A percentile compares a stretch with the other conserved stretches of the same genome.
Conservation (phyloP, 1,140 invertebrate species). For the Trinorchestia longiramus region DNA sequence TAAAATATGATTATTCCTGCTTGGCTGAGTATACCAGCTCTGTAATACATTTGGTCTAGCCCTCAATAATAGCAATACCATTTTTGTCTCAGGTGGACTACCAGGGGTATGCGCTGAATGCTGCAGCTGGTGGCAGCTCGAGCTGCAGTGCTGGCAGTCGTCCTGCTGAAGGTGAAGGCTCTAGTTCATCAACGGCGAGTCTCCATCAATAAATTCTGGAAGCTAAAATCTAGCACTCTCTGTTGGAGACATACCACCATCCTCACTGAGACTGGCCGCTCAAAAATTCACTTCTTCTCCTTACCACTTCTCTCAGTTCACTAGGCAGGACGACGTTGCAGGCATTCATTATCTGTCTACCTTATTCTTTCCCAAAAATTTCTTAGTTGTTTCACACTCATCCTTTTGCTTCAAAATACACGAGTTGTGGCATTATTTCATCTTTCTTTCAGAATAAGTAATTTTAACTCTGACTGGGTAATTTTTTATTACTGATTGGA, state of each 20-base stretch:
- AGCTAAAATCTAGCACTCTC: background rate
- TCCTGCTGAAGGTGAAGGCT: constrained; percentile 46
- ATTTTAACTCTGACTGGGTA: background rate
- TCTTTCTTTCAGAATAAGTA: background rate
- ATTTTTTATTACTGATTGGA: background rate
- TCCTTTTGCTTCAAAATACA: background rate
- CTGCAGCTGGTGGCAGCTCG: background rate
- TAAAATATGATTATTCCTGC: too few relatives aligned
- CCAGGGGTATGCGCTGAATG: constrained; percentile 12
- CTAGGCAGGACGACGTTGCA: background rate
- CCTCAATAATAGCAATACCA: background rate
- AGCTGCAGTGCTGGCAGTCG: background rate
- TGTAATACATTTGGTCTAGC: background rate
- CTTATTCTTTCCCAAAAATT: background rate
- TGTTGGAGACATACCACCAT: background rate
- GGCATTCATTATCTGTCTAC: background rate
- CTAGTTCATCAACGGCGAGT: background rate
- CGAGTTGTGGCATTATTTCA: background rate
- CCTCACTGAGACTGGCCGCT: background rate
- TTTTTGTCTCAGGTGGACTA: background rate
- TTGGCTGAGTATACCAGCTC: background rate
- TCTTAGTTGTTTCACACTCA: background rate
- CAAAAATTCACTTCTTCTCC: background rate
- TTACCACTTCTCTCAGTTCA: background rate
- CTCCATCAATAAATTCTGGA: constrained; percentile 14